phyloP scores from a whole-genome alignment of 2,113 vertebrate species.

The Xenopus tropicalis region UCB_Xtro_10.0 CM004448.2:148862501-148863000 shows the following conservation, averaged over 20 bases:
- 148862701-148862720: constrained; percentile 33
- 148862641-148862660: not conserved
- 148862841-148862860: constrained; percentile 10
- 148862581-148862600: not conserved
- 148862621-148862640: constrained; percentile 7
- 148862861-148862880: not conserved
- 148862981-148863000: too few relatives aligned
- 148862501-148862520: not conserved
- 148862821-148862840: constrained; percentile 26
- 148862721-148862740: constrained; percentile 20
- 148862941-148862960: too few relatives aligned
- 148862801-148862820: constrained; percentile 16
- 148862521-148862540: not conserved
- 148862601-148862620: not conserved
- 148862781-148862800: not conserved
- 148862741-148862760: constrained; percentile 15
- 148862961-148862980: too few relatives aligned
- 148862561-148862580: not conserved
- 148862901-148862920: not conserved
- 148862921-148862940: not conserved
- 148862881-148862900: constrained; percentile 3
- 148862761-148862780: constrained; percentile 2
- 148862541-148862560: not conserved
- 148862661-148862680: not conserved
- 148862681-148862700: constrained; percentile 15